phyloP scores from a whole-genome alignment of 2,888 invertebrate genomes.

The Dimorphilus gyrociliatus region DNA sequence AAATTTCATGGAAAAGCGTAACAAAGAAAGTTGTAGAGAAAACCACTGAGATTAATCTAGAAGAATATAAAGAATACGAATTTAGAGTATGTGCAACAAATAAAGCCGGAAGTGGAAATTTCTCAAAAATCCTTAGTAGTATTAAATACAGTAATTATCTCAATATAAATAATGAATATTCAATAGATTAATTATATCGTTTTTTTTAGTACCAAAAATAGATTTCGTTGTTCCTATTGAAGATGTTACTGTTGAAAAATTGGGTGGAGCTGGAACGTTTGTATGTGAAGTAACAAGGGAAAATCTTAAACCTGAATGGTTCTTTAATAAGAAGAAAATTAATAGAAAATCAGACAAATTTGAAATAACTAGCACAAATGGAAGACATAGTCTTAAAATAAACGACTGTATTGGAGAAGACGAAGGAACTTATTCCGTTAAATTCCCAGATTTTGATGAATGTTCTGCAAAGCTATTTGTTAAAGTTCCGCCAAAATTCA shows the following conservation, averaged over 20 bases:
- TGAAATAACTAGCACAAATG: constrained; percentile 6
- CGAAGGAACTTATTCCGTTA: too few species aligned
- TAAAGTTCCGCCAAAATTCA: constrained; percentile 12
- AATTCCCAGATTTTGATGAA: too few species aligned
- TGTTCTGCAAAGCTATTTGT: too few species aligned
- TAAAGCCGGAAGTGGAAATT: constrained; percentile 77
- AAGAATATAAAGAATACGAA: constrained; percentile 62
- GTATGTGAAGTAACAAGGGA: constrained; percentile 62
- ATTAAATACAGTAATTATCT: not conserved
- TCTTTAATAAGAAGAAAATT: constrained; percentile 31
- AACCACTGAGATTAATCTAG: constrained; percentile 13
- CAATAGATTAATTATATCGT: constrained; percentile 1
- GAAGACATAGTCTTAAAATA: constrained; percentile 8
- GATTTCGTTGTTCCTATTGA: constrained; percentile 9
- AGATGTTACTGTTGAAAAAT: constrained; percentile 8
- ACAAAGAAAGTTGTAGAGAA: too few species aligned
- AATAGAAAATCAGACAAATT: constrained; percentile 8
- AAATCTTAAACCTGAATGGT: constrained; percentile 61
- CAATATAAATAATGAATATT: not conserved
- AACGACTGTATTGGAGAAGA: constrained; percentile 10
- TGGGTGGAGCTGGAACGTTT: constrained; percentile 42
- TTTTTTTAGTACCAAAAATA: constrained; percentile 9
- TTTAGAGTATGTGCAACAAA: constrained; percentile 77
- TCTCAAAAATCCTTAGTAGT: constrained; percentile 39
- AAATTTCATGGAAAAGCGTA: too few species aligned